Conservation (phyloP, 2,797 vertebrate species). For the Buphagus erythrorhynchus region DNA sequence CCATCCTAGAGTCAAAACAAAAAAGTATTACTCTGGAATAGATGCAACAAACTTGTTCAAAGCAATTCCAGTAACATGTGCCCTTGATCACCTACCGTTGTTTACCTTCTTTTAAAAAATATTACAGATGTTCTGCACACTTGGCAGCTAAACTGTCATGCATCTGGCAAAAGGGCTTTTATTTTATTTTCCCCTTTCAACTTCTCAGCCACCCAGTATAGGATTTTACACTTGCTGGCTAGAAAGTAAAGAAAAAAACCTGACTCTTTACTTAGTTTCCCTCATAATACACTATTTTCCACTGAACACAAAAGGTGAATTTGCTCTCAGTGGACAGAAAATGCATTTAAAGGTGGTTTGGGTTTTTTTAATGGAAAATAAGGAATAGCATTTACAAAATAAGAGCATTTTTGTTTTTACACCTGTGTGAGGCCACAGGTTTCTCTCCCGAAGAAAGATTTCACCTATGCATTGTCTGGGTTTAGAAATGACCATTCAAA, state of each 20-base stretch:
- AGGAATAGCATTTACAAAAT: constrained; percentile 47
- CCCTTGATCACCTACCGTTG: constrained; percentile 24
- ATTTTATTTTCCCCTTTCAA: not conserved
- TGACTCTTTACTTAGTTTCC: constrained; percentile 21
- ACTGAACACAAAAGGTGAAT: constrained; percentile 70
- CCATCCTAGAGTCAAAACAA: not conserved
- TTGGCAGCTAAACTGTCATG: constrained; percentile 71
- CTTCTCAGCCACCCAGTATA: not conserved
- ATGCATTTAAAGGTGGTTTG: constrained; percentile 61
- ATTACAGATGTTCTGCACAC: constrained; percentile 59
- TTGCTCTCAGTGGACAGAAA: constrained; percentile 69
- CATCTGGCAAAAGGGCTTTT: constrained; percentile 23
- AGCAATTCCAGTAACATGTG: not conserved
- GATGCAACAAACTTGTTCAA: constrained; percentile 53
- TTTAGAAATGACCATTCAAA: constrained; percentile 33
- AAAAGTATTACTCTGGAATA: constrained; percentile 52
- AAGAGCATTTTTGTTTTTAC: constrained; percentile 51
- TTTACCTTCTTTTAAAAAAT: constrained; percentile 52
- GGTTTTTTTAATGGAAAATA: constrained; percentile 51
- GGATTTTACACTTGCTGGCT: constrained; percentile 1
- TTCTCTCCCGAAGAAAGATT: constrained; percentile 21
- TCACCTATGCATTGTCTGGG: not conserved
- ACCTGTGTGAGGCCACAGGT: not conserved
- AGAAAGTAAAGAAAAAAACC: not conserved
- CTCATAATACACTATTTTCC: constrained; percentile 49